Percentiles rank a stretch among this genome's conserved stretches.
phyloP scores from a whole-genome alignment of 2,888 invertebrate species.

The Plemyria rubiginata region DNA sequence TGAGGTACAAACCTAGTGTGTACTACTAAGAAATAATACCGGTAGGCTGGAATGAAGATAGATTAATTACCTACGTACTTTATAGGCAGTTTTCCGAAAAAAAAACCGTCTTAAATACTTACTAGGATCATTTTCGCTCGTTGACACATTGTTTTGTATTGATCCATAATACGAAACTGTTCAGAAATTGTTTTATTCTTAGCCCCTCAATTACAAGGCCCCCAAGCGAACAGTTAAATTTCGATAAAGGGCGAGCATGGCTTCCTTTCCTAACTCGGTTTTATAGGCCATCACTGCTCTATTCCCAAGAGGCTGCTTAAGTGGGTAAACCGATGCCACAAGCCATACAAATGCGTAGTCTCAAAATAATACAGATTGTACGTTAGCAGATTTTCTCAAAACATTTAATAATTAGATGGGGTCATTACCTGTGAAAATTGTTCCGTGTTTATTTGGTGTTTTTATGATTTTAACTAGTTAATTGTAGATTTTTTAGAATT shows the following conservation, averaged over 20 bases:
- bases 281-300: slow-evolving; percentile 16
- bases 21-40: neutral
- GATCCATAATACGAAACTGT: neutral
- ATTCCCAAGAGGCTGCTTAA: slow-evolving; percentile 19
- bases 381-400: neutral
- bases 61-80: neutral
- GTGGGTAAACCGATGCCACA: slow-evolving; percentile 13
- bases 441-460: too few relatives aligned
- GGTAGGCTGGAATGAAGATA: neutral
- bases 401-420: too few relatives aligned
- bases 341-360: slow-evolving; percentile 3
- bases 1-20: neutral
- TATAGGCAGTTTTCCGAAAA: too few relatives aligned
- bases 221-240: slow-evolving; percentile 13
- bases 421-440: too few relatives aligned
- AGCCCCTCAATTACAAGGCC: slow-evolving; percentile 16
- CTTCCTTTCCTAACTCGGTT: slow-evolving; percentile 23
- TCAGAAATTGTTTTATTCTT: slow-evolving; percentile 5
- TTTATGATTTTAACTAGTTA: too few relatives aligned
- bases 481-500: too few relatives aligned
- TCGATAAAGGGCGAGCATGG: slow-evolving; percentile 19
- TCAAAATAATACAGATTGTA: slow-evolving; percentile 1
- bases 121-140: too few relatives aligned
- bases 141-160: neutral
- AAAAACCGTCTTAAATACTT: too few relatives aligned